Conservation (phyloP, 2,888 invertebrate genomes). For the Sesia bembeciformis region DNA sequence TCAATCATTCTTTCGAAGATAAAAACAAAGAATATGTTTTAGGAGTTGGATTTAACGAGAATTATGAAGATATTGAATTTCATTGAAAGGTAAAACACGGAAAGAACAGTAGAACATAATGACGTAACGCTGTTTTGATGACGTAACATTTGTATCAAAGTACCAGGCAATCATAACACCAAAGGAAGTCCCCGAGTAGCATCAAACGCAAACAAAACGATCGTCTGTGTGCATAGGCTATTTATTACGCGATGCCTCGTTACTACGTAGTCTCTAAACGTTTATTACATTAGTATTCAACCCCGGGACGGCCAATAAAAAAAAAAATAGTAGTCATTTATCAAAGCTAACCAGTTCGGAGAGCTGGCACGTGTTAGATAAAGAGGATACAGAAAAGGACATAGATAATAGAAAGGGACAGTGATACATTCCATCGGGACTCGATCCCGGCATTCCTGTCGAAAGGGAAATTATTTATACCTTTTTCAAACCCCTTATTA, state of each 20-base stretch:
- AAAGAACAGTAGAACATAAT: too few relatives aligned
- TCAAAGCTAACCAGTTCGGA: slow-evolving; percentile 53
- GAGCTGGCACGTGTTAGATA: not conserved
- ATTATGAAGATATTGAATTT: too few relatives aligned
- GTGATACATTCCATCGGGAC: slow-evolving; percentile 49
- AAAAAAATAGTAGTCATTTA: slow-evolving; percentile 45
- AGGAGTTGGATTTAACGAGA: too few relatives aligned
- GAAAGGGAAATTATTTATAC: slow-evolving; percentile 54
- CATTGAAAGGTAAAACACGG: too few relatives aligned
- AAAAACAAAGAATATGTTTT: too few relatives aligned
- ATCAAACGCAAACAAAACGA: not conserved
- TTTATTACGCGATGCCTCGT: slow-evolving; percentile 2
- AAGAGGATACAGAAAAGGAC: slow-evolving; percentile 18
- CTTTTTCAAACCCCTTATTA: slow-evolving; percentile 27
- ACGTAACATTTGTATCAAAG: slow-evolving; percentile 38
- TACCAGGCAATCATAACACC: slow-evolving; percentile 34
- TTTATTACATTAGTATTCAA: slow-evolving; percentile 47
- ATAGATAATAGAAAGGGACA: slow-evolving; percentile 38
- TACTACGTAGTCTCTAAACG: slow-evolving; percentile 14
- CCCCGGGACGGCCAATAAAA: slow-evolving; percentile 23
- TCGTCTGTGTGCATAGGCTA: not conserved
- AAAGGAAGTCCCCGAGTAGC: not conserved
- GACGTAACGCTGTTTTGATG: slow-evolving; percentile 11
- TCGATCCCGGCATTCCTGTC: slow-evolving; percentile 35
- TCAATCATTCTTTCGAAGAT: too few relatives aligned